Conservation (phyloP, 2,888 invertebrate genomes). For the Aphidoletes aphidimyza region DNA sequence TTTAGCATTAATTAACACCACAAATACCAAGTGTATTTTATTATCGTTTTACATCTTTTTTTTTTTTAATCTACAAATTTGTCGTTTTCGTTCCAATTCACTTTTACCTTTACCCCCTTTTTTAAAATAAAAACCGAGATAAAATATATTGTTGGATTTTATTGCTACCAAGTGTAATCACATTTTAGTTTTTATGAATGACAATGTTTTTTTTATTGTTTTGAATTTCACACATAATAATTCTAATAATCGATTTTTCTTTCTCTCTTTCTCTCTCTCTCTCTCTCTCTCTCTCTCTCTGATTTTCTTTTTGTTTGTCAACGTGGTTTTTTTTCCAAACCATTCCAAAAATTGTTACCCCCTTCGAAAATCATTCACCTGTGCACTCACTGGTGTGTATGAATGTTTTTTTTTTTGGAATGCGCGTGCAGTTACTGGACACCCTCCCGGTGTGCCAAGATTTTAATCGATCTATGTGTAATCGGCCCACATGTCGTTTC, state of each 20-base stretch:
- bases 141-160: constrained; percentile 14
- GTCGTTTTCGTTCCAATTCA: neutral
- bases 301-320: no score
- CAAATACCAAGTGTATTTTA: constrained; percentile 17
- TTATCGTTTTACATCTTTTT: neutral
- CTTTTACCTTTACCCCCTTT: neutral
- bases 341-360: no score
- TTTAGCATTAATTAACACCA: constrained; percentile 45
- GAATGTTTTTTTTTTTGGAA: constrained; percentile 60
- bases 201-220: no score
- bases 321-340: no score
- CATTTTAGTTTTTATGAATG: no score
- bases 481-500: constrained; percentile 97
- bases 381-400: neutral
- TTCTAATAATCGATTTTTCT: neutral
- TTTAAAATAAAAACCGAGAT: neutral
- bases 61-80: neutral
- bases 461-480: constrained; percentile 98
- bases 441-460: constrained; percentile 99
- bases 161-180: constrained; percentile 35
- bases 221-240: constrained; percentile 68
- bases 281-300: constrained; percentile 56
- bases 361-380: no score
- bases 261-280: constrained; percentile 54
- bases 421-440: constrained; percentile 94